Evolutionary conservation across 2,888 invertebrate genomes (phyloP).

Genomic region (Leptinotarsa juncta): DNA sequence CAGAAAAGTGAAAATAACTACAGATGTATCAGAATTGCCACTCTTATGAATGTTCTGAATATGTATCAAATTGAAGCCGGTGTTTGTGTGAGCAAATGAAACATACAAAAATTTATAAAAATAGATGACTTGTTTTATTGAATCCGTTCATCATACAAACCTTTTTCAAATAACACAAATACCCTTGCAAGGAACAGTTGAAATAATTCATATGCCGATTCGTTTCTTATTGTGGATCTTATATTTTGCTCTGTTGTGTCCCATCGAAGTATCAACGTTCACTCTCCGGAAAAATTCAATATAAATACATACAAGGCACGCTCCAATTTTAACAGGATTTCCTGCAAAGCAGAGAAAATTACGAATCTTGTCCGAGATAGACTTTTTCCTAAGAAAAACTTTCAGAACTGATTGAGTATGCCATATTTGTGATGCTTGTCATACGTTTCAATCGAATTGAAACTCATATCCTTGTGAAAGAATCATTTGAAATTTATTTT

Average conservation of each 20-base stretch:
- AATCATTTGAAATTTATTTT: too few species aligned
- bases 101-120: too few species aligned
- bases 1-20: too few species aligned
- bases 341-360: conserved; percentile 1
- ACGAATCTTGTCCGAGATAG: not conserved
- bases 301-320: not conserved
- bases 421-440: not conserved
- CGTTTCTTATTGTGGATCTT: not conserved
- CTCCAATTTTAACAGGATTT: conserved; percentile 11
- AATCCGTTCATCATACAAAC: too few species aligned
- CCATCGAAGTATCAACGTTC: not conserved
- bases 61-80: too few species aligned
- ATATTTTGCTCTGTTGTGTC: not conserved
- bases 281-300: not conserved
- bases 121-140: too few species aligned
- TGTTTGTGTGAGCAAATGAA: too few species aligned
- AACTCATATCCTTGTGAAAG: too few species aligned
- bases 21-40: too few species aligned
- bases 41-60: too few species aligned
- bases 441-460: not conserved
- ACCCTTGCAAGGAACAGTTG: too few species aligned
- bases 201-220: not conserved
- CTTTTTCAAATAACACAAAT: too few species aligned
- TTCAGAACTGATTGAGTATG: not conserved
- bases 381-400: not conserved